Base-by-base conservation (phyloP, 2,113 vertebrate genomes). In the Synodontis membranacea region DNA sequence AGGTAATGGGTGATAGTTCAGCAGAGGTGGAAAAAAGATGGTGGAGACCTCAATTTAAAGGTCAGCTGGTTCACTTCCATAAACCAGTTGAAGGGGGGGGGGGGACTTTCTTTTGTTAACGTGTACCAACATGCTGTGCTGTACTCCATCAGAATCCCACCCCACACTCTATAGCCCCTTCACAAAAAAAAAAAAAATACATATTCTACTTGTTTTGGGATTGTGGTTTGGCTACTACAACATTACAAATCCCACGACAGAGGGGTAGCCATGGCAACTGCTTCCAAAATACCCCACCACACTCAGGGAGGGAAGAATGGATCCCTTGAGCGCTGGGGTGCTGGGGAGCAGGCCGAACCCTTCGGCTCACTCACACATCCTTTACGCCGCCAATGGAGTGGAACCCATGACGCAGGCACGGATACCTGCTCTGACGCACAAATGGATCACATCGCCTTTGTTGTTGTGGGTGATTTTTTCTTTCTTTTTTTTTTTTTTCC, bases 241-340 rank as follows among this genome's bases (percentile, higher is more conserved):
- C 86, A 90, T 95, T 94, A 94, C 94, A 94, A 93, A 94, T 95
- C 93, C 93, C 93, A 92, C 91, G 92, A 93, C 89, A 68, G 88
- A 93, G 89, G 89, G 87, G 94, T 94, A 93, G 91, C 93, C 92
- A 94, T 95, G 93, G 94, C 88, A 94, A 95, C 94, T 82, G 88
- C 93, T 94, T 95, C 94, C 94, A 95, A 95, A 96, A 96, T 94
- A 96, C 91, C 93, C 92, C 89, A 70, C 83, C 88, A 88, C 89
- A 88, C 85, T 87, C 89, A 92, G 89, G 91, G 88, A 91, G 89
- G 88, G 68, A 93, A 93, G 91, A 91, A 94, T 92, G 90, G 94
- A 91, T 90, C 91, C 88, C 92, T 93, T 93, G 93, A 92, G 85
- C 68, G 79, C 34, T 56, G 80, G 62, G 84, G 58, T 54, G 81